Base-by-base conservation (phyloP, 2,113 vertebrate species). In the Varanus salvator region DNA sequence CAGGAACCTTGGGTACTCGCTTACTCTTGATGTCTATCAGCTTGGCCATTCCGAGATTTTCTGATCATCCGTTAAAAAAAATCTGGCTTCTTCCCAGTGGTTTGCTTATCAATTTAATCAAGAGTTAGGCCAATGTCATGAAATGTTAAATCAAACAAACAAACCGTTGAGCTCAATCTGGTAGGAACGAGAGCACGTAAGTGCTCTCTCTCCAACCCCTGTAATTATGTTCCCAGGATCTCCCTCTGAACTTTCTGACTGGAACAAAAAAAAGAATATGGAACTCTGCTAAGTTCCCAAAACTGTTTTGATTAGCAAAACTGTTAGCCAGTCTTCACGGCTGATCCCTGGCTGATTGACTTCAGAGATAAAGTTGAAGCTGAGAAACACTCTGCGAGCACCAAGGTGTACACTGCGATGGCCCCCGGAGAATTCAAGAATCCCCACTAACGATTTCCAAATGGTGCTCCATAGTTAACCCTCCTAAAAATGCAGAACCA, bases 381-480 rank as follows among this genome's bases (percentile, higher is more conserved):
- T 94, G 92, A 78, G 86, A 96, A 96, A 90, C 89, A 84, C 85
- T 94, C 93, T 94, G 90, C 91, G 94, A 92, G 92, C 93, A 94
- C 93, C 31, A 95, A 96, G 93, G 94, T 94, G 91, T 89, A 95
- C 68, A 89, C 86, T 48, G 90, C 90, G 93, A 19, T 72, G 29
- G 92, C n/a, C 93, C 89, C 84, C 7, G 90, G 96, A 96, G 93
- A 90, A 95, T 86, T 94, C 91, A 96, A 90, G 89, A 69, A 93
- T 97, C 95, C 95, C 90, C 89, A 87, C 84, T 96, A 97, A 97
- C 94, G 86, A 89, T 93, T 97, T 98, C 97, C 97, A 97, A 97
- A 97, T 96, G 95, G 94, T 93, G 93, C 93, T 96, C 96, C 78
- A 88, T 52, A 91, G 94, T 96, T 96, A 97, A 96, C 95, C 95